Evolutionary conservation across 2,888 invertebrate species (phyloP).

Genomic region (Lysandra bellargus): DNA sequence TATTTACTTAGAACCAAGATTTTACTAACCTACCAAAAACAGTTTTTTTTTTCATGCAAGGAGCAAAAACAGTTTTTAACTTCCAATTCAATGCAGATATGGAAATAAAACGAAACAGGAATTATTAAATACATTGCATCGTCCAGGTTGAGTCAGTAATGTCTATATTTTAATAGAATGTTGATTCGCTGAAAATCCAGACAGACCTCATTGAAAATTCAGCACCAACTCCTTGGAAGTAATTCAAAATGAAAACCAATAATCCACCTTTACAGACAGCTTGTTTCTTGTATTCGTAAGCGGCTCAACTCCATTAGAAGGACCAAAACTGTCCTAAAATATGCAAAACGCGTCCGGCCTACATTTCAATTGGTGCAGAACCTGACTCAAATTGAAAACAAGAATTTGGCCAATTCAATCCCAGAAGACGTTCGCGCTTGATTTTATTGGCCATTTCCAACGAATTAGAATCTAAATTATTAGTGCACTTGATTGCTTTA

Average conservation of each 20-base stretch:
- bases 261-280: conserved; percentile 24
- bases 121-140: not conserved
- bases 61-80: too few species aligned
- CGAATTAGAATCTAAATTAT: conserved; percentile 5
- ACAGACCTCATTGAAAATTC: not conserved
- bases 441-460: conserved; percentile 28
- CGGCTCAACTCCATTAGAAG: conserved; percentile 57
- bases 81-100: too few species aligned
- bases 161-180: conserved; percentile 5
- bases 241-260: conserved; percentile 8
- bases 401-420: conserved; percentile 36
- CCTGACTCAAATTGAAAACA: conserved; percentile 40
- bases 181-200: conserved; percentile 7
- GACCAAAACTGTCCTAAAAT: conserved; percentile 55
- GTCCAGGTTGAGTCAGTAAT: not conserved
- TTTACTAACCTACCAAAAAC: too few species aligned
- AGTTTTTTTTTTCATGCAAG: too few species aligned
- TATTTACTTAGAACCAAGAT: too few species aligned
- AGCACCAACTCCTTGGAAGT: not conserved
- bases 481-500: not conserved
- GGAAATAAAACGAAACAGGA: too few species aligned
- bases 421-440: conserved; percentile 14
- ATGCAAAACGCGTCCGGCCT: conserved; percentile 57
- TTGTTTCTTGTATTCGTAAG: conserved; percentile 40
- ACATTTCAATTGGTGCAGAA: conserved; percentile 49